Percentiles rank a stretch among this genome's conserved stretches.
phyloP scores from a whole-genome alignment of 2,888 invertebrate genomes.

The Andrena fulva region DNA sequence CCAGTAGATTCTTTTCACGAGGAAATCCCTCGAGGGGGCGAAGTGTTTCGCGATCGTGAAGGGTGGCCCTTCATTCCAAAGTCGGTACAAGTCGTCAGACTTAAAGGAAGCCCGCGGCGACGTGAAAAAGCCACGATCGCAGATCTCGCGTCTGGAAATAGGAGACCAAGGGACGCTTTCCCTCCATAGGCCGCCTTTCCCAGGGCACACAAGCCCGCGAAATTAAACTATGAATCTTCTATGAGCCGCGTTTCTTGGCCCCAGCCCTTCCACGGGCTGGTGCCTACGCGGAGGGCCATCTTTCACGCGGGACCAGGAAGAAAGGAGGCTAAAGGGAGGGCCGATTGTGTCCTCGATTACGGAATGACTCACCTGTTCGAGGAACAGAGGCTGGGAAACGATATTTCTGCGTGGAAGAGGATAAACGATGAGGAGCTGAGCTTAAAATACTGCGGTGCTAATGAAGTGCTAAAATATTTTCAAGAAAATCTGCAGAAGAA shows the following conservation, averaged over 20 bases:
- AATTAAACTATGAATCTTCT: conserved; percentile 78
- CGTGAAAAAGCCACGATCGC: conserved; percentile 52
- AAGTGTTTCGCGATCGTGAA: conserved; percentile 12
- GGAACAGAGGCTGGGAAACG: not conserved
- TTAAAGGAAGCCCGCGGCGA: conserved; percentile 51
- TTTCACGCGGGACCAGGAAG: conserved; percentile 34
- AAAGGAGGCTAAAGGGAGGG: not conserved
- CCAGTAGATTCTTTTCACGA: conserved; percentile 25
- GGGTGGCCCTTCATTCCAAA: conserved; percentile 7
- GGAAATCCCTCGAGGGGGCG: conserved; percentile 3
- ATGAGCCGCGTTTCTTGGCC: conserved; percentile 65
- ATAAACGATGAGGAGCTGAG: not conserved
- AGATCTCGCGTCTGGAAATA: conserved; percentile 42
- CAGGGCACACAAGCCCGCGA: conserved; percentile 66
- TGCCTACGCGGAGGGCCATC: conserved; percentile 26
- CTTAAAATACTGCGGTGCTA: not conserved
- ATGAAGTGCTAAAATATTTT: too few relatives aligned
- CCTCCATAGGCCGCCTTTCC: conserved; percentile 37
- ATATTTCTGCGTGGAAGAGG: not conserved
- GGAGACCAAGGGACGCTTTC: conserved; percentile 39
- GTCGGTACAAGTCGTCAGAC: conserved; percentile 31
- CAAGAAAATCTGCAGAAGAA: too few relatives aligned
- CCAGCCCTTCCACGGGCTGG: not conserved
- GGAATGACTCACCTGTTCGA: conserved; percentile 33
- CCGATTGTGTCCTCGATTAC: conserved; percentile 35